A percentile compares a stretch with the other conserved stretches of the same genome.
phyloP scores from a whole-genome alignment of 2,797 vertebrate genomes.

The Parotocinclus haroldoi region DNA sequence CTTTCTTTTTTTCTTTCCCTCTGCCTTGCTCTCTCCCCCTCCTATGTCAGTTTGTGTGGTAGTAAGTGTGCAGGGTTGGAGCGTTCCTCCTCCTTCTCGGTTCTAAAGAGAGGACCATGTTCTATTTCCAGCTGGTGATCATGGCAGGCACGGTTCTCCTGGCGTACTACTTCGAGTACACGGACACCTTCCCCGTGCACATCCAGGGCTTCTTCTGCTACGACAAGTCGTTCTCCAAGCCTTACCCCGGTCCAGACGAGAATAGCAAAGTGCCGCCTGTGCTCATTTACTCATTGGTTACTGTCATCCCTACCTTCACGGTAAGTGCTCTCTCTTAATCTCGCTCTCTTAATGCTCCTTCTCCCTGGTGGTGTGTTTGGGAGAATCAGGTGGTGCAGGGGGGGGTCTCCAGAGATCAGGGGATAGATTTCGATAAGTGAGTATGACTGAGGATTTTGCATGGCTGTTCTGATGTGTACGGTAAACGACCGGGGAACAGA shows the following conservation, averaged over 20 bases:
- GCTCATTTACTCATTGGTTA: constrained; percentile 74
- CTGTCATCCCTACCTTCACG: constrained; percentile 73
- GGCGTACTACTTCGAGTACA: constrained; percentile 81
- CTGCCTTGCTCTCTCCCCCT: constrained; percentile 22
- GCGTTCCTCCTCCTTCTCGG: constrained; percentile 37
- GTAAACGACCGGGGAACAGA: too few relatives aligned
- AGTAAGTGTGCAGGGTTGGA: constrained; percentile 25
- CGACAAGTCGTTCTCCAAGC: constrained; percentile 74
- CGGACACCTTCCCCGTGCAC: constrained; percentile 79
- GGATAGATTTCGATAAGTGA: too few relatives aligned
- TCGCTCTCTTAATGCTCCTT: not conserved
- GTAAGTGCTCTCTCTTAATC: constrained; percentile 58
- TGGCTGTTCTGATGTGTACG: too few relatives aligned
- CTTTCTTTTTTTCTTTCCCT: not conserved
- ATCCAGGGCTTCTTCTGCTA: constrained; percentile 81
- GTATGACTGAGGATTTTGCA: too few relatives aligned
- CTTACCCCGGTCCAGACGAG: constrained; percentile 79
- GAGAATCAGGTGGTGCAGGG: too few relatives aligned
- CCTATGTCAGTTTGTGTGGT: constrained; percentile 31
- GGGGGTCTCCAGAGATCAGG: too few relatives aligned
- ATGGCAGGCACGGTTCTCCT: constrained; percentile 76
- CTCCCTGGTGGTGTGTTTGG: too few relatives aligned
- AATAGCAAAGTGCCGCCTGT: constrained; percentile 71
- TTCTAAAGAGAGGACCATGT: constrained; percentile 52
- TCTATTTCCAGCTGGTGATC: constrained; percentile 72